Base-by-base conservation (phyloP, 2,888 invertebrate genomes). In the Laothoe populi region DNA sequence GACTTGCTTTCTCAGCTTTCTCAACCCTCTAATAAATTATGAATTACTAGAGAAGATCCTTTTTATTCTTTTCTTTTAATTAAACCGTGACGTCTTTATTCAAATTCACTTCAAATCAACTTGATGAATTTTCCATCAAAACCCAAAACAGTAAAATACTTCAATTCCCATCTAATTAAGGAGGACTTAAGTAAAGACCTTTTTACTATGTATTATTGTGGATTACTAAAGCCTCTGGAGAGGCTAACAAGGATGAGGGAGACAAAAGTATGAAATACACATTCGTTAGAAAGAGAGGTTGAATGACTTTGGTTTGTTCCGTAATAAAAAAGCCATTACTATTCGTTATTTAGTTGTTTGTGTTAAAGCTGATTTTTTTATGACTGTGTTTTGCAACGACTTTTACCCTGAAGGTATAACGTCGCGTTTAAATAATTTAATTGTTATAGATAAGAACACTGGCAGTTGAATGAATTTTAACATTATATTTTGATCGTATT, bases 301-400 rank as follows among this genome's bases (percentile, higher is more conserved):
- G 24, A 64, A 64, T 64, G 67, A 63, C 66, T 72, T 72, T 70
- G 67, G 68, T 70, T 74, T 67, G 68, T 70, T 68, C 60, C 62
- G 62, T 67, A 69, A 70, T 75, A 76, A 74, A 76, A 76, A 77
- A 76, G 70, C 70, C 73, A 66, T 68, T 64, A 68, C 64, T 63
- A 78, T 78, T 75, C n/a, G 70, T 70, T 73, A 70, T 79, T 78
- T 71, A 78, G 63, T 75, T 64, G 70, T 63, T 68, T 69, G 68
- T 72, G 70, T 72, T 66, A 26, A 42, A 31, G 40, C 42, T 49
- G 19, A 67, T 70, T 70, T 69, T 68, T 59, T 70, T 67, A 68
- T 67, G 63, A 67, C 23, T 57, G 65, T 68, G 31, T 53, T 16
- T 49, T 16, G 3, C 31, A 8, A 23, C 10, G 4, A 1, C 26